Conservation (phyloP, 2,888 invertebrate species). For the Eupsilia transversa region DNA sequence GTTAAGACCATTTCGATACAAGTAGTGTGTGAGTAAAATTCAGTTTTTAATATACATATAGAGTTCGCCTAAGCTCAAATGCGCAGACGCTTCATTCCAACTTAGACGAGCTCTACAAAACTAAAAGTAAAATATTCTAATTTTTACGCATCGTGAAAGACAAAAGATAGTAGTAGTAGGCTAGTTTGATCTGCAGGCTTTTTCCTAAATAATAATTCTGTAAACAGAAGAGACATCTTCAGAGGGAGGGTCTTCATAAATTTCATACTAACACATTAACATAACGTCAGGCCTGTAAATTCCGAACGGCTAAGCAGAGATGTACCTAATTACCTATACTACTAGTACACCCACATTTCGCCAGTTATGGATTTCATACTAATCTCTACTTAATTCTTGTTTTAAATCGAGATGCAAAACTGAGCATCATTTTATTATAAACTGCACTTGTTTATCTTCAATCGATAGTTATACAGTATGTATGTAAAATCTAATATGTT, state of each 20-base stretch:
- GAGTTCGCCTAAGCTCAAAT: too few species aligned
- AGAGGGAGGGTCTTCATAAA: too few species aligned
- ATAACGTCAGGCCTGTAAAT: too few species aligned
- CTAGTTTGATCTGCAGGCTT: neutral
- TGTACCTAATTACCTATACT: too few species aligned
- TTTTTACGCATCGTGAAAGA: neutral
- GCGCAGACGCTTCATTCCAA: too few species aligned
- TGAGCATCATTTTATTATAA: neutral
- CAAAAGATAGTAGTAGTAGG: too few species aligned
- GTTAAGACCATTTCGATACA: neutral
- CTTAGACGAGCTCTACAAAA: too few species aligned
- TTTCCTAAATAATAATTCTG: neutral
- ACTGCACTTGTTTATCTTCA: neutral
- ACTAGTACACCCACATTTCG: too few species aligned
- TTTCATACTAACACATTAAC: neutral
- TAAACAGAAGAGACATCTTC: neutral
- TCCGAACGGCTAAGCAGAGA: too few species aligned
- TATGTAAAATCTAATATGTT: neutral
- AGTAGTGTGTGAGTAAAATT: neutral
- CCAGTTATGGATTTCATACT: neutral
- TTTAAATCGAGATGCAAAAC: neutral
- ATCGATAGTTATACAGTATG: neutral
- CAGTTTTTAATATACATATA: neutral
- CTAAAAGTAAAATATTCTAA: neutral
- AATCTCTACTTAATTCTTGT: neutral